These are phyloP conservation scores for Elanus axillaris DNA, from an alignment of 2,113 vertebrate genomes.

Conservation along the genomic window DNA sequence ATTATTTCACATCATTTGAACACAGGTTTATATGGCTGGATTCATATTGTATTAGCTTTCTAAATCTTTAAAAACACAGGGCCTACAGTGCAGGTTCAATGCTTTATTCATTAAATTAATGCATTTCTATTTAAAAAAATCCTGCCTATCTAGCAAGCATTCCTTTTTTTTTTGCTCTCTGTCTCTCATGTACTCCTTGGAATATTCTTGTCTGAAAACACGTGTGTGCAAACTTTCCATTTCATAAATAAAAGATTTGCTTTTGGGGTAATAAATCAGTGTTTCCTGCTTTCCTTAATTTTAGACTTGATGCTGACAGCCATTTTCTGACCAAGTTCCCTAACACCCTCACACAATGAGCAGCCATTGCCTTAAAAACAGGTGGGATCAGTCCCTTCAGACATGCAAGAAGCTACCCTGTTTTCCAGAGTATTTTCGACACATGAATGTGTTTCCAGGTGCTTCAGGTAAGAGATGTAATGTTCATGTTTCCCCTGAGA, in stretches of 20 bases:
- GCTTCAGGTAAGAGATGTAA: not conserved
- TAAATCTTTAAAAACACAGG: conserved; percentile 1
- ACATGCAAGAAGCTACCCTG: not conserved
- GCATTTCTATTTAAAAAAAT: not conserved
- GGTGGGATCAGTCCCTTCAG: not conserved
- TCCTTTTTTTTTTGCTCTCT: not conserved
- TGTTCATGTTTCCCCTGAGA: not conserved
- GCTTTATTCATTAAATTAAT: not conserved
- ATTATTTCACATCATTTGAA: conserved; percentile 48
- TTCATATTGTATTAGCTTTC: conserved; percentile 34
- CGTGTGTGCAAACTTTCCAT: not conserved
- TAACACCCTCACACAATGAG: not conserved
- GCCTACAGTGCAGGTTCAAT: not conserved
- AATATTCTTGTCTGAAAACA: not conserved
- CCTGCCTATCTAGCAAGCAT: not conserved
- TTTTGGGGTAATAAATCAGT: conserved; percentile 28
- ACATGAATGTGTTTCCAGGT: not conserved
- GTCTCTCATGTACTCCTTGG: not conserved
- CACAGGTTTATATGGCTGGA: not conserved
- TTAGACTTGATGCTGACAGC: conserved; percentile 40
- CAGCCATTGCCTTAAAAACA: not conserved
- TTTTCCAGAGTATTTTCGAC: conserved; percentile 14
- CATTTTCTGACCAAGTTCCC: not conserved
- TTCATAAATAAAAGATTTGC: conserved; percentile 13
- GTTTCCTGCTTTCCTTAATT: conserved; percentile 46